Conservation (phyloP, 2,888 invertebrate genomes). For the Apoda limacodes region DNA sequence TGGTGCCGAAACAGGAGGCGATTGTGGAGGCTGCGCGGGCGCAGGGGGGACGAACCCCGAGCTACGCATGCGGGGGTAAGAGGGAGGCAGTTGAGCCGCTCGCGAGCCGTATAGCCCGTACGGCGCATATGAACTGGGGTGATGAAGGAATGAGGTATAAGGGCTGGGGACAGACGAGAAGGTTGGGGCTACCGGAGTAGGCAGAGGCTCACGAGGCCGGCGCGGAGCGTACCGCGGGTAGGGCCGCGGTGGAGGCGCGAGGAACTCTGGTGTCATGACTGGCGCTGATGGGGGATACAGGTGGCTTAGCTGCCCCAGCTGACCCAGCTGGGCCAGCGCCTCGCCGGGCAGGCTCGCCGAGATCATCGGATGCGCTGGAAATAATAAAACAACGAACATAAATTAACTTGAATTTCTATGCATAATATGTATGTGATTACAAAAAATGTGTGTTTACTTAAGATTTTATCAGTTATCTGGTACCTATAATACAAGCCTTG, state of each 20-base stretch:
- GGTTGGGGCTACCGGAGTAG: conserved; percentile 37
- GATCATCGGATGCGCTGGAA: conserved; percentile 74
- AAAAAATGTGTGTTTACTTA: no score
- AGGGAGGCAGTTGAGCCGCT: conserved; percentile 41
- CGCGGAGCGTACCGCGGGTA: conserved; percentile 64
- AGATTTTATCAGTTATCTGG: no score
- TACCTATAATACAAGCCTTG: no score
- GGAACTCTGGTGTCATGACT: conserved; percentile 72
- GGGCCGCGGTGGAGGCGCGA: conserved; percentile 75
- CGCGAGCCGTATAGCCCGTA: conserved; percentile 51
- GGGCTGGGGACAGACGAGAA: conserved; percentile 43
- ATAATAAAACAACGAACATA: no score
- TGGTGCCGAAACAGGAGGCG: conserved; percentile 45
- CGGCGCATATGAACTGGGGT: conserved; percentile 50
- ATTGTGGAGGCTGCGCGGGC: conserved; percentile 43
- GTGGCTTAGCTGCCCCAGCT: conserved; percentile 70
- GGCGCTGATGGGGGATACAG: conserved; percentile 65
- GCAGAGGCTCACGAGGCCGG: conserved; percentile 43
- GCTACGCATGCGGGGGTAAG: conserved; percentile 42
- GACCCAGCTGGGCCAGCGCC: conserved; percentile 69
- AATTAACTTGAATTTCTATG: no score
- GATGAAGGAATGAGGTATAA: conserved; percentile 56
- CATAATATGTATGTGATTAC: no score
- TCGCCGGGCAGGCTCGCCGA: conserved; percentile 75
- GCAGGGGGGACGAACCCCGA: conserved; percentile 58